Percentiles rank a stretch among this genome's conserved stretches.
These are phyloP conservation scores for Rhadinocentrus ornatus DNA, from an alignment of 2,797 vertebrate species.

Conservation along the genomic window DNA sequence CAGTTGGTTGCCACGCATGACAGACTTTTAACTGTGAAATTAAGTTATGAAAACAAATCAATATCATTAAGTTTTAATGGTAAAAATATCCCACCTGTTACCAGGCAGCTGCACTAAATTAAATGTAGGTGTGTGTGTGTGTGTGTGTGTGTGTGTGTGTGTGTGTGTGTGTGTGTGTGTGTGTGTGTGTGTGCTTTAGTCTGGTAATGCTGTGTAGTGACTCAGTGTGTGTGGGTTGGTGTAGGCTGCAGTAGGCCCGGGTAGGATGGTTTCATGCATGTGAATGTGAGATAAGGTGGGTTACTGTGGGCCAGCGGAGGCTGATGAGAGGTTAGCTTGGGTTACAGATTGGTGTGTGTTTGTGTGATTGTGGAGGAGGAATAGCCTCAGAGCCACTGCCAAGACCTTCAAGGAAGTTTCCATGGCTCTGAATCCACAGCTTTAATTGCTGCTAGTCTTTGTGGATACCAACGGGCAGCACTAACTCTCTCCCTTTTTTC, in stretches of 20 bases:
- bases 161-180: constrained; percentile 25
- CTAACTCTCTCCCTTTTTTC: constrained; percentile 59
- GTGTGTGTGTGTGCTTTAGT: constrained; percentile 15
- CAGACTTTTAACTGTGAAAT: constrained; percentile 17
- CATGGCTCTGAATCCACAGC: constrained; percentile 52
- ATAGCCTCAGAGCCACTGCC: constrained; percentile 50
- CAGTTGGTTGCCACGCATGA: too few species aligned
- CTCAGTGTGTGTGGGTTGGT: constrained; percentile 39
- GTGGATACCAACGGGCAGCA: constrained; percentile 59
- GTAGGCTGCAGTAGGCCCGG: constrained; percentile 35
- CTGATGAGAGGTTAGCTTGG: constrained; percentile 40
- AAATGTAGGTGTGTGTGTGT: constrained; percentile 1
- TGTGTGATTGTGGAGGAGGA: constrained; percentile 34
- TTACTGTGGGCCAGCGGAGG: constrained; percentile 16
- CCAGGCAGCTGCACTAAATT: constrained; percentile 51
- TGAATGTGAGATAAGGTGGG: constrained; percentile 31
- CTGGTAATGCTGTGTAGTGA: constrained; percentile 42
- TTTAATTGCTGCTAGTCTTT: constrained; percentile 61
- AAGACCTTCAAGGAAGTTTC: constrained; percentile 64
- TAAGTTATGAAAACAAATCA: not conserved
- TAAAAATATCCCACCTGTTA: constrained; percentile 55
- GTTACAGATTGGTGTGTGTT: constrained; percentile 27
- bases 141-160: constrained; percentile 13
- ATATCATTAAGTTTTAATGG: constrained; percentile 16
- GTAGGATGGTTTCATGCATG: constrained; percentile 19